phyloP scores from a whole-genome alignment of 2,113 vertebrate genomes.

The Anhinga rufa region DNA sequence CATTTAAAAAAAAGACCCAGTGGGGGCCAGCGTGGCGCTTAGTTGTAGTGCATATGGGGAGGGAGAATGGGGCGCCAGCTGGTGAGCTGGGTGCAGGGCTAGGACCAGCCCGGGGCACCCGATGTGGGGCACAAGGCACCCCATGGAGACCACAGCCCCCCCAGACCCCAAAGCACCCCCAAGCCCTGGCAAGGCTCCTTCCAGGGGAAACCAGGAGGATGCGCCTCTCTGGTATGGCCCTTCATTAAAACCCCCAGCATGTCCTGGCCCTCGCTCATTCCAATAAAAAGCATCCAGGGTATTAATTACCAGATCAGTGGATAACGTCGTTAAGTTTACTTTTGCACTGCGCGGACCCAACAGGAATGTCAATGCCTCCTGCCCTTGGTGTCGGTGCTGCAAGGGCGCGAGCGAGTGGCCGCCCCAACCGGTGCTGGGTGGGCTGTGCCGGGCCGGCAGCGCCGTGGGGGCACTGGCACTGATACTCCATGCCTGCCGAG shows the following conservation, averaged over 20 bases:
- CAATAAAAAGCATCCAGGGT: background rate
- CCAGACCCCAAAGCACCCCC: background rate
- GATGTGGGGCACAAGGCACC: rapidly evolving
- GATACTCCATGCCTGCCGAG: background rate
- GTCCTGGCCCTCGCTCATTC: background rate
- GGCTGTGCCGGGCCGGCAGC: background rate
- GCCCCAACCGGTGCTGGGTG: background rate
- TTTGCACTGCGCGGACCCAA: background rate
- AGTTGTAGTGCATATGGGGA: background rate
- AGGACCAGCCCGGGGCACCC: background rate
- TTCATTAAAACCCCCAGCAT: background rate
- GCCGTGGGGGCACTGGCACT: rapidly evolving
- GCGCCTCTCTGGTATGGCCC: background rate
- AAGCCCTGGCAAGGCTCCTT: background rate
- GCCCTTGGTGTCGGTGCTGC: background rate
- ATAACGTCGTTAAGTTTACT: background rate
- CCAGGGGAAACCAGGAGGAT: background rate
- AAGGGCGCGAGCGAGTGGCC: background rate
- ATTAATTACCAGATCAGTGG: conserved; percentile 28
- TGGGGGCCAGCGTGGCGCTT: rapidly evolving
- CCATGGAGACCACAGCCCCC: rapidly evolving
- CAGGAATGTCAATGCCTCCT: background rate
- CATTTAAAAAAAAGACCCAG: background rate
- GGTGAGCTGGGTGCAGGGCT: background rate
- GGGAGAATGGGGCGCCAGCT: background rate